These are phyloP conservation scores for Orchestes rusci DNA, from an alignment of 2,888 invertebrate species.

Conservation along the genomic window DNA sequence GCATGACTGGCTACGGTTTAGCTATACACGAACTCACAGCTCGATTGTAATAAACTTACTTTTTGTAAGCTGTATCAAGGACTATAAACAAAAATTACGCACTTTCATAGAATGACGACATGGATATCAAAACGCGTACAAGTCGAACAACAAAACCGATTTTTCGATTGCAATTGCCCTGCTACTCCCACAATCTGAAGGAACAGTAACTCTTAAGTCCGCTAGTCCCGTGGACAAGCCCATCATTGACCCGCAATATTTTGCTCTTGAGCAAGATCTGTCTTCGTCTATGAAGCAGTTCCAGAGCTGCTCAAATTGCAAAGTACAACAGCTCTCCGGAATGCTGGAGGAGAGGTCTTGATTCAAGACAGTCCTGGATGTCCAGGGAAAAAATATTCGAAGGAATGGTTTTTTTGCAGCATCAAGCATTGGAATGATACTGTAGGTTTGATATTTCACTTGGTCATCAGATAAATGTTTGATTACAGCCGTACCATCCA, in stretches of 20 bases:
- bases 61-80: too few relatives aligned
- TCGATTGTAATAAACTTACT: too few relatives aligned
- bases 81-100: too few relatives aligned
- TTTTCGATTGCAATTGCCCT: background rate
- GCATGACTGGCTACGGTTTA: too few relatives aligned
- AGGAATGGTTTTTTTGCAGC: constrained; percentile 1
- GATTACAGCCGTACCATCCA: background rate
- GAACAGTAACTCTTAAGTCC: background rate
- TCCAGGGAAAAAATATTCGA: background rate
- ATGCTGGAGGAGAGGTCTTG: background rate
- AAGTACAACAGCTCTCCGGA: background rate
- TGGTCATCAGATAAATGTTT: background rate
- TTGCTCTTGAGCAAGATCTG: background rate
- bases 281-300: background rate
- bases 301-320: background rate
- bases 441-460: background rate
- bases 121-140: too few relatives aligned
- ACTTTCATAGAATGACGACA: too few relatives aligned
- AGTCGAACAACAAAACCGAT: background rate
- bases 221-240: background rate
- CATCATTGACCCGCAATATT: background rate
- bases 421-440: background rate
- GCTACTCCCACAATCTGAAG: background rate
- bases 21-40: too few relatives aligned
- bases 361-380: background rate